A percentile compares a stretch with the other conserved stretches of the same genome.
Evolutionary conservation across 1,140 invertebrate species (phyloP).

Genomic region (Drosophila azteca): DNA sequence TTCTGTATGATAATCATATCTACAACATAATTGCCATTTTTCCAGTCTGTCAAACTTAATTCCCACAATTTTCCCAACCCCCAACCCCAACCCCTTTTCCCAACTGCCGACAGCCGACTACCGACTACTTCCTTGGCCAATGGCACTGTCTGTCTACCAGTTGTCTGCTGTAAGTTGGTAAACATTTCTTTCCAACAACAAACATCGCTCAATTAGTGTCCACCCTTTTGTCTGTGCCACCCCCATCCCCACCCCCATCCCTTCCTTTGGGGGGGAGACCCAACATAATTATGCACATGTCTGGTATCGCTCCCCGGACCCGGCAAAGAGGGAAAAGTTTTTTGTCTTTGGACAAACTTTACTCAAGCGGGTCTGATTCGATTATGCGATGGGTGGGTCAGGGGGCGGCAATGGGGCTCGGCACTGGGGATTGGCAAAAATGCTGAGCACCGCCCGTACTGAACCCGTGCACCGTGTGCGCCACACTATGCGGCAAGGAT

Average conservation of each 20-base stretch:
- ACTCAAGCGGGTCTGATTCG: slow-evolving; percentile 64
- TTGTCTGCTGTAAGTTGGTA: slow-evolving; percentile 55
- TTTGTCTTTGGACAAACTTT: slow-evolving; percentile 73
- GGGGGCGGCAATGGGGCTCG: background rate
- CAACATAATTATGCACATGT: slow-evolving; percentile 78
- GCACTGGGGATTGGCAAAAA: slow-evolving; percentile 2
- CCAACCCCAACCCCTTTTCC: too few relatives aligned
- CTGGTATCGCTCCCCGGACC: slow-evolving; percentile 31
- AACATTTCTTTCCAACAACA: slow-evolving; percentile 59
- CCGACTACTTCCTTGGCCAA: slow-evolving; percentile 39
- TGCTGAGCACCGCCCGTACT: too few relatives aligned
- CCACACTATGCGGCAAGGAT: slow-evolving; percentile 52
- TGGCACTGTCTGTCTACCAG: slow-evolving; percentile 63
- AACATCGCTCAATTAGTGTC: slow-evolving; percentile 56
- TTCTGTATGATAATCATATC: slow-evolving; percentile 52
- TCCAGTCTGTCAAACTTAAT: slow-evolving; percentile 71
- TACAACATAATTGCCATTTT: slow-evolving; percentile 61
- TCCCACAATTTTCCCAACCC: slow-evolving; percentile 37
- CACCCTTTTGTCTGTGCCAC: slow-evolving; percentile 53
- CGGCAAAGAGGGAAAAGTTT: slow-evolving; percentile 29
- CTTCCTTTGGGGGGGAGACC: slow-evolving; percentile 6
- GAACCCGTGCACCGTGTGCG: background rate
- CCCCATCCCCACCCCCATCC: background rate
- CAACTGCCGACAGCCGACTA: too few relatives aligned
- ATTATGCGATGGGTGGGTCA: slow-evolving; percentile 56